Evolutionary conservation across 2,888 invertebrate species (phyloP).

Genomic region (Hermaeophaga mercurialis): DNA sequence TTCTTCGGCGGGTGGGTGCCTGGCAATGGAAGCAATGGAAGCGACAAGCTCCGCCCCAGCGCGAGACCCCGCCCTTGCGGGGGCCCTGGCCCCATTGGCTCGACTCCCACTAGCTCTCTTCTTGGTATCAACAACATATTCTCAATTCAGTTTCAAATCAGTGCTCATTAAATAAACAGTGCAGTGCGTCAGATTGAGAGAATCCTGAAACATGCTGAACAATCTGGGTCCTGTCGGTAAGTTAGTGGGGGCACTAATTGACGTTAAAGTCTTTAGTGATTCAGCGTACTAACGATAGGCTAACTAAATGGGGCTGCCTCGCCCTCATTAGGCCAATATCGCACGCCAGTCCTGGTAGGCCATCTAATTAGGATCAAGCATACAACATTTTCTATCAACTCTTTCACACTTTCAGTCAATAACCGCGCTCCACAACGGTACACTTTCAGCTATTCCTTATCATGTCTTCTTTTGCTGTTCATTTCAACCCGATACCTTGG

Average conservation of each 20-base stretch:
- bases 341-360: constrained; percentile 57
- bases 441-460: too few relatives aligned
- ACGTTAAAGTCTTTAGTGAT: constrained; percentile 59
- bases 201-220: constrained; percentile 54
- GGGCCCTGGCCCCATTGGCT: constrained; percentile 51
- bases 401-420: constrained; percentile 49
- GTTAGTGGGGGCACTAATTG: constrained; percentile 58
- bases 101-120: constrained; percentile 52
- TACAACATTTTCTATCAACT: constrained; percentile 37
- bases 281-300: constrained; percentile 59
- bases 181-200: constrained; percentile 52
- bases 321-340: constrained; percentile 59
- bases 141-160: constrained; percentile 61
- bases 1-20: constrained; percentile 27
- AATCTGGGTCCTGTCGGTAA: constrained; percentile 58
- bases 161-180: constrained; percentile 62
- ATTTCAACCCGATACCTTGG: too few relatives aligned
- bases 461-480: too few relatives aligned
- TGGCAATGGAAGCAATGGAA: constrained; percentile 41
- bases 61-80: constrained; percentile 45
- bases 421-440: background rate
- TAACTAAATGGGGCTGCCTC: constrained; percentile 59
- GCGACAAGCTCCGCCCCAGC: constrained; percentile 39
- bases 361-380: constrained; percentile 54
- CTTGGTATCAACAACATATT: constrained; percentile 56